These are phyloP conservation scores for Ochropleura leucogaster DNA, from an alignment of 2,888 invertebrate species.

Conservation along the genomic window DNA sequence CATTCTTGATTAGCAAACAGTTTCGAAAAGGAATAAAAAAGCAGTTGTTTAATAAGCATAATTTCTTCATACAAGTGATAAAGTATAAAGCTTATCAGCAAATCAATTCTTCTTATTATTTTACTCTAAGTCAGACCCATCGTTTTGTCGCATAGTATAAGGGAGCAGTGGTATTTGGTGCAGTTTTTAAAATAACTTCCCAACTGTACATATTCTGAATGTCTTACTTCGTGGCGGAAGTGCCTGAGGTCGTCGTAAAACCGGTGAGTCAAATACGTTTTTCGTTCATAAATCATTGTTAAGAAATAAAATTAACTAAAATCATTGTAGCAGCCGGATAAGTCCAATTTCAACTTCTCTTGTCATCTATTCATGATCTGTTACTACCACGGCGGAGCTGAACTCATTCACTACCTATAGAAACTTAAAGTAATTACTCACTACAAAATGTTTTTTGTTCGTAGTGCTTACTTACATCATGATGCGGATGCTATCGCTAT, in stretches of 20 bases:
- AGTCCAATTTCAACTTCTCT: background rate
- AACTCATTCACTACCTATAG: too few relatives aligned
- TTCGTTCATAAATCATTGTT: background rate
- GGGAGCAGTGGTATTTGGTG: constrained; percentile 1
- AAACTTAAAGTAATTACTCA: background rate
- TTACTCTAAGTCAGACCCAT: background rate
- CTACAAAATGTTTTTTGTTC: background rate
- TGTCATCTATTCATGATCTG: background rate
- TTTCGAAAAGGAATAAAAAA: background rate
- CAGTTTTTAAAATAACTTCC: constrained; percentile 13
- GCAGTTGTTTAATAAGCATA: background rate
- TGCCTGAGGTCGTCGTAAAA: constrained; percentile 70
- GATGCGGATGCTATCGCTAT: background rate
- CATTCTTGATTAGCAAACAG: background rate
- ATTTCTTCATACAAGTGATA: background rate
- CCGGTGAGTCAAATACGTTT: constrained; percentile 61
- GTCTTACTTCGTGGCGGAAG: constrained; percentile 58
- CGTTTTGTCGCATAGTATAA: constrained; percentile 6
- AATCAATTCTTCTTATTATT: background rate
- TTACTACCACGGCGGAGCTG: background rate
- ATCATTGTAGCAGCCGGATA: background rate
- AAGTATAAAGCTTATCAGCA: background rate
- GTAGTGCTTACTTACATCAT: background rate
- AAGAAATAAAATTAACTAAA: background rate
- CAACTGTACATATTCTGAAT: constrained; percentile 49